A percentile compares a stretch with the other conserved stretches of the same genome.
Conservation (phyloP, 2,888 invertebrate genomes). For the Mesopsocus fuscifrons region DNA sequence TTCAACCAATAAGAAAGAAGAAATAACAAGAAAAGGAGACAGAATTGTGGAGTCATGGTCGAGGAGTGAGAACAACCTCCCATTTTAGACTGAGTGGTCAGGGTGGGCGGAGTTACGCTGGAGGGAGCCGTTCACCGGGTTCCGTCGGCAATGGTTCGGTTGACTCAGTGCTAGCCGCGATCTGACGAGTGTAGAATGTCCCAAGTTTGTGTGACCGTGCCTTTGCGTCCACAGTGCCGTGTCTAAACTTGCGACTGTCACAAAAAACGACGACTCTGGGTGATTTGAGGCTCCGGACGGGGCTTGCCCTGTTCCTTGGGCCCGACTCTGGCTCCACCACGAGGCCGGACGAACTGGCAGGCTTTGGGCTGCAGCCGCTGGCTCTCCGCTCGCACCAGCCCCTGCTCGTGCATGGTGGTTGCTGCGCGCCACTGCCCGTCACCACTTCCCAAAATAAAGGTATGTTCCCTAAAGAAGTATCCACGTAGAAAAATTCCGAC, state of each 20-base stretch:
- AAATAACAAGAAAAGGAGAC: background rate
- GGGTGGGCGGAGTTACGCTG: no score
- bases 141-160: no score
- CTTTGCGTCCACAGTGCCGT: no score
- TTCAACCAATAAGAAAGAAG: conserved; percentile 4
- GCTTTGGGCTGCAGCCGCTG: conserved; percentile 6
- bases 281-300: conserved; percentile 8
- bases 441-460: conserved; percentile 31
- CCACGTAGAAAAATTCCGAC: no score
- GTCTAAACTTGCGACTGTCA: no score
- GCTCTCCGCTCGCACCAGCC: conserved; percentile 8
- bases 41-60: background rate
- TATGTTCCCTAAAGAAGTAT: conserved; percentile 19
- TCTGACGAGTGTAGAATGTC: no score
- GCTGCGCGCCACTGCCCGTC: conserved; percentile 24
- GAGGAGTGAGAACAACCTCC: background rate
- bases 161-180: no score
- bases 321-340: conserved; percentile 3
- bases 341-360: conserved; percentile 9
- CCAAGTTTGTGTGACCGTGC: no score
- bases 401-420: conserved; percentile 6
- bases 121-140: no score
- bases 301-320: conserved; percentile 10
- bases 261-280: conserved; percentile 9
- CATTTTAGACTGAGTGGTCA: background rate